Conservation (phyloP, 2,888 invertebrate genomes). For the Machimus rusticus region DNA sequence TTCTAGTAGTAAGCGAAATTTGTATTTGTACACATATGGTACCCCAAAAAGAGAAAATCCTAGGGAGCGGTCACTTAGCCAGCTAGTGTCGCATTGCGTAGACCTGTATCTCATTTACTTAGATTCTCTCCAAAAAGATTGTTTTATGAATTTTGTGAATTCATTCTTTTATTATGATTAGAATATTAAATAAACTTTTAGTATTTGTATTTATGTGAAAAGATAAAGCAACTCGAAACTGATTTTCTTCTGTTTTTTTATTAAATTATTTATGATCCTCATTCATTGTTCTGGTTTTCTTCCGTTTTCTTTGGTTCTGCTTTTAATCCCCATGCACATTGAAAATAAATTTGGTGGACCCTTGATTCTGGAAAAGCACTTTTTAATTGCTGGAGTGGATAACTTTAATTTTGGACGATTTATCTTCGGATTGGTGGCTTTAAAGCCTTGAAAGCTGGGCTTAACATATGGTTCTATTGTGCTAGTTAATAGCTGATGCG, state of each 20-base stretch:
- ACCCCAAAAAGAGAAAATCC: not conserved
- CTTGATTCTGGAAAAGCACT: not conserved
- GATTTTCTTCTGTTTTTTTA: not conserved
- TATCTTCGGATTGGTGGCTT: no score
- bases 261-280: not conserved
- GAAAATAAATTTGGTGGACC: not conserved
- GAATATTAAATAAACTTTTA: conserved; percentile 36
- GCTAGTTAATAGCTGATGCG: no score
- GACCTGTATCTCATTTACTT: conserved; percentile 27
- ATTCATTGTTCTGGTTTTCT: not conserved
- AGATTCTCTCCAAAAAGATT: conserved; percentile 38
- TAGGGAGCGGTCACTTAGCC: not conserved
- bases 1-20: not conserved
- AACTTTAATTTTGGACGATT: not conserved
- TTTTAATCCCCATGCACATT: not conserved
- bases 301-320: not conserved
- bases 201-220: conserved; percentile 43
- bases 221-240: not conserved
- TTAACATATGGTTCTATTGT: no score
- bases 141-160: conserved; percentile 43
- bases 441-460: no score
- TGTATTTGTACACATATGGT: not conserved
- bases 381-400: not conserved
- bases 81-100: not conserved
- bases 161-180: conserved; percentile 35